Percentiles rank a stretch among this genome's conserved stretches.
Conservation (phyloP, 2,888 invertebrate species). For the Geotrupes spiniger region DNA sequence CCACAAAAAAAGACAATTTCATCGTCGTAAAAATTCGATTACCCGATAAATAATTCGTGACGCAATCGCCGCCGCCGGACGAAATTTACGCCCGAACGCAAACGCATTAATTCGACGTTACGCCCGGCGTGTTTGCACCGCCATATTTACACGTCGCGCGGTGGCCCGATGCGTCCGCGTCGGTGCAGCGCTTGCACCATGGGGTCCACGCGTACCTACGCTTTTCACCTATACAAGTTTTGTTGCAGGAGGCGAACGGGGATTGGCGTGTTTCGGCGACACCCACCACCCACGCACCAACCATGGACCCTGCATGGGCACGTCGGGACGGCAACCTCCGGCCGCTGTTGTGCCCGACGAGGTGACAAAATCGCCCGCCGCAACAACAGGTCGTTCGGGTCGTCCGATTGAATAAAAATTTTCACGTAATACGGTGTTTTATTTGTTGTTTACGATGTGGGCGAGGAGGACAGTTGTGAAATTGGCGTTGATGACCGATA, state of each 20-base stretch:
- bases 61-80: no score
- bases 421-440: background rate
- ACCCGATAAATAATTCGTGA: no score
- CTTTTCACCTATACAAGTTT: conserved; percentile 18
- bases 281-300: conserved; percentile 41
- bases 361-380: conserved; percentile 13
- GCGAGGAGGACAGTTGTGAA: no score
- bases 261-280: conserved; percentile 40
- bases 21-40: no score
- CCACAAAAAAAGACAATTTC: no score
- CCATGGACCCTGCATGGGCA: conserved; percentile 25
- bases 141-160: conserved; percentile 1
- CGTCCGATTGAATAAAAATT: conserved; percentile 8
- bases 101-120: no score
- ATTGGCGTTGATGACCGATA: no score
- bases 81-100: no score
- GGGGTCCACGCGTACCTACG: conserved; percentile 10
- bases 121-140: background rate
- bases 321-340: background rate
- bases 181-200: conserved; percentile 10
- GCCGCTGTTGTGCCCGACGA: conserved; percentile 9
- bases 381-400: background rate
- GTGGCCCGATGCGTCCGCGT: background rate
- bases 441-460: no score
- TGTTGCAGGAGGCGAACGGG: conserved; percentile 19